These are phyloP conservation scores for Pterostichus madidus DNA, from an alignment of 2,888 invertebrate genomes.

Conservation along the genomic window DNA sequence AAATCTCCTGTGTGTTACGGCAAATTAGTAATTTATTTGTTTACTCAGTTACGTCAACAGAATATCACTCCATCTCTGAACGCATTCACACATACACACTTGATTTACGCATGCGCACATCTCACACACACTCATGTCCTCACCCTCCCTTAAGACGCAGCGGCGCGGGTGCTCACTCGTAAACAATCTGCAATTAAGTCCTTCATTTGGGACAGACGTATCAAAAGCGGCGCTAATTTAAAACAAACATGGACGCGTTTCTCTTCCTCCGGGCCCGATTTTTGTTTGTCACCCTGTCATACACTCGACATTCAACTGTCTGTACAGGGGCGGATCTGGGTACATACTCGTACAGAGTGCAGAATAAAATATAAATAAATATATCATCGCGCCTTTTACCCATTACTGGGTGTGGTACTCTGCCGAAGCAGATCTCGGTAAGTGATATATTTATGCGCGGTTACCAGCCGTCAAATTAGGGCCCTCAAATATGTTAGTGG, in stretches of 20 bases:
- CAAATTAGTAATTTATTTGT: slow-evolving; percentile 65
- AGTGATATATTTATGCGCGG: too few species aligned
- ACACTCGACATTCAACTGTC: neutral
- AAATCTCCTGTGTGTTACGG: slow-evolving; percentile 29
- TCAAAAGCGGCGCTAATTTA: slow-evolving; percentile 60
- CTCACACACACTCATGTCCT: neutral
- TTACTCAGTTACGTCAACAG: slow-evolving; percentile 53
- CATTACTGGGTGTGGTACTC: too few species aligned
- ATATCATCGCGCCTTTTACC: too few species aligned
- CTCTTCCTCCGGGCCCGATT: slow-evolving; percentile 3
- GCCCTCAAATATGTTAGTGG: too few species aligned
- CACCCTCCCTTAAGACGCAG: slow-evolving; percentile 26
- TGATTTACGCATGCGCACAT: slow-evolving; percentile 6
- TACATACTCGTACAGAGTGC: too few species aligned
- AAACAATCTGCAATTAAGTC: slow-evolving; percentile 63
- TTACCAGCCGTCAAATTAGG: too few species aligned
- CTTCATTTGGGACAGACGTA: slow-evolving; percentile 51
- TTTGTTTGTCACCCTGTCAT: slow-evolving; percentile 18
- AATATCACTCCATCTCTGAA: slow-evolving; percentile 46
- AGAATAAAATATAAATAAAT: too few species aligned
- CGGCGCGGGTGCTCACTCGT: slow-evolving; percentile 31
- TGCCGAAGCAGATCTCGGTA: too few species aligned
- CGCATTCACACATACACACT: slow-evolving; percentile 48
- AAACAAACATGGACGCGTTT: slow-evolving; percentile 53
- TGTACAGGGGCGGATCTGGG: neutral